A percentile compares a stretch with the other conserved stretches of the same genome.
Conservation (phyloP, 2,888 invertebrate species). For the Liopterus haemorrhoidalis region DNA sequence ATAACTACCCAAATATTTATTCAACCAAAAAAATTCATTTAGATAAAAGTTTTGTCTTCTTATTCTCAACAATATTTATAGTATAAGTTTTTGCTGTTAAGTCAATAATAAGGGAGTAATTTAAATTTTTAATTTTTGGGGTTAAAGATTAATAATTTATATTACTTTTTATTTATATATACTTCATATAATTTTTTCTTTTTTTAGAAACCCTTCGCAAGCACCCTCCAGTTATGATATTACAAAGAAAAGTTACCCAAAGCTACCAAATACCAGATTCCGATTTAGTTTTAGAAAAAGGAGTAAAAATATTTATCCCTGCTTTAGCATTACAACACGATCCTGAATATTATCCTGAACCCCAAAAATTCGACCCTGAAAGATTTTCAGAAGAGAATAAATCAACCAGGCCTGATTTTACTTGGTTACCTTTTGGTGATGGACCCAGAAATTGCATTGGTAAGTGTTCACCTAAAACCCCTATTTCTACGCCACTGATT, state of each 20-base stretch:
- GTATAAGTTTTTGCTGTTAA: too few relatives aligned
- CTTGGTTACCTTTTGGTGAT: conserved; percentile 45
- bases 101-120: too few relatives aligned
- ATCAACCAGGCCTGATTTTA: conserved; percentile 37
- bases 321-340: conserved; percentile 37
- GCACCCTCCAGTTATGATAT: conserved; percentile 37
- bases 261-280: conserved; percentile 33
- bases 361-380: conserved; percentile 54
- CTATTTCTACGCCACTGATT: too few relatives aligned
- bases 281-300: conserved; percentile 27
- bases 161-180: too few relatives aligned
- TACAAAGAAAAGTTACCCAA: conserved; percentile 33
- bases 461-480: too few relatives aligned
- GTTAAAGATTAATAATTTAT: too few relatives aligned
- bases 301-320: conserved; percentile 31
- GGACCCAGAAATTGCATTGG: conserved; percentile 46
- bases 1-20: too few relatives aligned
- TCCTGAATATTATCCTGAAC: conserved; percentile 46
- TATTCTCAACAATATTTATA: too few relatives aligned
- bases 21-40: too few relatives aligned
- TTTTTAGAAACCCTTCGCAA: conserved; percentile 41
- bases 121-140: too few relatives aligned
- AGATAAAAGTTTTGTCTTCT: too few relatives aligned
- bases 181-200: too few relatives aligned
- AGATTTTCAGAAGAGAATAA: conserved; percentile 51